Base-by-base conservation (phyloP, 2,113 vertebrate genomes). In the Boleophthalmus pectinirostris region DNA sequence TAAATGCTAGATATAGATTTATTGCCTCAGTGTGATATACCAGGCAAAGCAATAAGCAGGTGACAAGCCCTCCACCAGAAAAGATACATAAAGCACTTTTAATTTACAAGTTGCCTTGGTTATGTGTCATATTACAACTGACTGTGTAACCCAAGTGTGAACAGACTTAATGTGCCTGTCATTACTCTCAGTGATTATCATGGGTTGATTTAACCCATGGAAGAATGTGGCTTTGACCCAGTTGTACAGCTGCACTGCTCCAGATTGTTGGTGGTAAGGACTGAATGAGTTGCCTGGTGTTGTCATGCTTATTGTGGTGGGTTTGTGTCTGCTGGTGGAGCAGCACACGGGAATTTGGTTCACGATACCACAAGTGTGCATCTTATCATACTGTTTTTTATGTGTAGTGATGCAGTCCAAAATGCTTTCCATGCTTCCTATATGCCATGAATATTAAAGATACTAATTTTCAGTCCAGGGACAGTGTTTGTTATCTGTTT, bases 101-200 rank as follows among this genome's bases (percentile, higher is more conserved):
- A 38, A n/a, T n/a, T n/a, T 0, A 53, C 49, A 53, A 46, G 10
- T 14, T 47, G 46, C 46, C 14, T 47, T 47, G 14, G 14, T 47
- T 54, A 18, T 18, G 16, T 18, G 16, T 51, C 6, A 51, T 10
- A 43, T 43, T 43, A 10, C 38, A 43, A 43, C 1, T 54, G 8
- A 20, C 16, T 21, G 1, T 20, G 16, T n/a, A 53, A 15, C 45
- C 16, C 5, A 53, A 54, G 51, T 47, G 60, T 56, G 12, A 43
- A 60, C 64, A 21, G 49, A 25, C 43, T 38, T 11, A 65, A 70
- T 68, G 67, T 23, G 38, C 33, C 38, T 70, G 3, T 61, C 18
- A 63, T 65, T 67, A 56, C 20, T 69, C 15, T 66, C 23, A 70
- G 51, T 60, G 64, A 45, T 35, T 53, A 61, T 71, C 64, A 47